Percentiles rank a stretch among this genome's conserved stretches.
These are phyloP conservation scores for Nomada goodeniana DNA, from an alignment of 2,888 invertebrate genomes.

Conservation along the genomic window DNA sequence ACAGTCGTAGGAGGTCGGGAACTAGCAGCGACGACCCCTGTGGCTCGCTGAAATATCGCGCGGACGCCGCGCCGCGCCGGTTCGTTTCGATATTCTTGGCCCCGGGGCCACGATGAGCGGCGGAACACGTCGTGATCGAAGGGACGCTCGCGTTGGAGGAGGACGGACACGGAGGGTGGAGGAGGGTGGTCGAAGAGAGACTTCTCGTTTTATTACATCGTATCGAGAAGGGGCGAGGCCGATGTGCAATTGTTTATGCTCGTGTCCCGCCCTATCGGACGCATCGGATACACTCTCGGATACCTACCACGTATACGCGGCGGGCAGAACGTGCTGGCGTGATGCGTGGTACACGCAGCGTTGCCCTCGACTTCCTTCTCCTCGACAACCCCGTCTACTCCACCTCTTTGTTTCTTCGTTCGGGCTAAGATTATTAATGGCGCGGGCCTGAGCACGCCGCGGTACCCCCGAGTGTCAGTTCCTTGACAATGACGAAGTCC, in stretches of 20 bases:
- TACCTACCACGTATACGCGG: slow-evolving; percentile 66
- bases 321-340: slow-evolving; percentile 31
- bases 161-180: slow-evolving; percentile 4
- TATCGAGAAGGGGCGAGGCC: slow-evolving; percentile 82
- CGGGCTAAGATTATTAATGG: slow-evolving; percentile 76
- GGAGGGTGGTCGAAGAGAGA: slow-evolving; percentile 49
- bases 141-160: slow-evolving; percentile 14
- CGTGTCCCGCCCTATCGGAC: slow-evolving; percentile 83
- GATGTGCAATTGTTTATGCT: slow-evolving; percentile 83
- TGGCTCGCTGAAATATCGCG: slow-evolving; percentile 76
- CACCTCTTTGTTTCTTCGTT: slow-evolving; percentile 69
- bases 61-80: slow-evolving; percentile 73
- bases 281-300: slow-evolving; percentile 77
- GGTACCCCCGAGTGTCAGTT: slow-evolving; percentile 67
- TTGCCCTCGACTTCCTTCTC: slow-evolving; percentile 42
- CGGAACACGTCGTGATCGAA: slow-evolving; percentile 60
- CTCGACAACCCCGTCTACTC: slow-evolving; percentile 32
- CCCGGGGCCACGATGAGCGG: slow-evolving; percentile 68
- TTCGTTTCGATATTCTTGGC: slow-evolving; percentile 75
- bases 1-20: slow-evolving; percentile 55
- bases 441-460: slow-evolving; percentile 50
- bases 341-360: slow-evolving; percentile 45
- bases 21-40: slow-evolving; percentile 69
- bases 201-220: slow-evolving; percentile 77
- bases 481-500: slow-evolving; percentile 75